Percentiles rank a stretch among this genome's conserved stretches.
Evolutionary conservation across 2,888 invertebrate genomes (phyloP).

Genomic region (Tetragonisca angustula): DNA sequence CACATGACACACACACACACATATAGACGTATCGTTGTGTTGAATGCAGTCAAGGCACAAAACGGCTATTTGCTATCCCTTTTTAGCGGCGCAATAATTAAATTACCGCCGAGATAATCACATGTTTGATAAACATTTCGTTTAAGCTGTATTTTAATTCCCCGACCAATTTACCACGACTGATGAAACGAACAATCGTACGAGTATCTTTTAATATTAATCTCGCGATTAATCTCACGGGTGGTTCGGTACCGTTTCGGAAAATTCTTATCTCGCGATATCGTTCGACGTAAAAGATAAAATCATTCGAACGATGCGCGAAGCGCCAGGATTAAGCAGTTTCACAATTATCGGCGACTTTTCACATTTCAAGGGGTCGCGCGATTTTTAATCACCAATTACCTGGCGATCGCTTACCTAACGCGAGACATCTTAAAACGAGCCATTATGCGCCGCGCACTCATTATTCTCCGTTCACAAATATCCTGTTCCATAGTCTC

Average conservation of each 20-base stretch:
- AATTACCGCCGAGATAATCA: constrained; percentile 19
- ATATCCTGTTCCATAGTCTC: constrained; percentile 63
- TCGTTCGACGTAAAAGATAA: too few relatives aligned
- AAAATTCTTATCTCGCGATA: not conserved
- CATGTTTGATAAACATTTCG: constrained; percentile 2
- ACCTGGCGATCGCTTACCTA: not conserved
- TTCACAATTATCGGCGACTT: constrained; percentile 16
- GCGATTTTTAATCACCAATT: constrained; percentile 11
- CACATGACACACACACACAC: constrained; percentile 68
- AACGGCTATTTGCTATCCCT: constrained; percentile 9
- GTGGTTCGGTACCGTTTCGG: too few relatives aligned
- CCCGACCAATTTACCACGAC: not conserved
- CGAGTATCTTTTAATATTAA: not conserved
- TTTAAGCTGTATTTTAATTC: not conserved
- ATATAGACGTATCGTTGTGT: not conserved
- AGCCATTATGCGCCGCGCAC: constrained; percentile 50
- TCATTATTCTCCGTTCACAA: constrained; percentile 66
- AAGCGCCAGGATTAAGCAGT: not conserved
- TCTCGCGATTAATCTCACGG: not conserved
- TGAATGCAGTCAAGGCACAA: constrained; percentile 11
- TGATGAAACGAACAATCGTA: not conserved
- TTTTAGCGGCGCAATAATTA: constrained; percentile 9
- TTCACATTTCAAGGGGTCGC: not conserved
- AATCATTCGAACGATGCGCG: not conserved
- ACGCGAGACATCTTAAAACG: constrained; percentile 36